Percentiles rank a stretch among this genome's conserved stretches.
These are phyloP conservation scores for Cheumatopsyche charites DNA, from an alignment of 1,140 invertebrate species.

Conservation along the genomic window DNA sequence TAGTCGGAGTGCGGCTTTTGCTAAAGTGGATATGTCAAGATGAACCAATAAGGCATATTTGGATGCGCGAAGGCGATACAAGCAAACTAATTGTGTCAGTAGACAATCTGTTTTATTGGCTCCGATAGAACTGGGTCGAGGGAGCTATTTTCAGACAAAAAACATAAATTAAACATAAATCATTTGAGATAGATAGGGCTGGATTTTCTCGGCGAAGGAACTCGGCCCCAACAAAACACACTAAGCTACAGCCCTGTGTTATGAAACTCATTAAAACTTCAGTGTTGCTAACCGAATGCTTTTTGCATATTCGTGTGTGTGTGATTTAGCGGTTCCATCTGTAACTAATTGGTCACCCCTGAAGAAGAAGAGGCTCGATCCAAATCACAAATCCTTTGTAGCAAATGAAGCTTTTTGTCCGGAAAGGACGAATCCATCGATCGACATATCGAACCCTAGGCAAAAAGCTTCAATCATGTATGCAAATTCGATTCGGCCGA, in stretches of 20 bases:
- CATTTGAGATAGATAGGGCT: neutral
- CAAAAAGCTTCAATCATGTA: too few species aligned
- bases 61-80: slow-evolving; percentile 18
- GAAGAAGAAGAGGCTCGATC: too few species aligned
- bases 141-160: slow-evolving; percentile 52
- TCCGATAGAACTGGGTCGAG: slow-evolving; percentile 46
- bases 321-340: too few species aligned
- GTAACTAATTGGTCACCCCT: too few species aligned
- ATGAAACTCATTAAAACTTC: slow-evolving; percentile 23
- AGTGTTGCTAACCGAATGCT: slow-evolving; percentile 51
- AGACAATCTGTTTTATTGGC: slow-evolving; percentile 44
- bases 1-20: too few species aligned
- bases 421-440: too few species aligned
- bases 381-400: too few species aligned
- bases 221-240: too few species aligned
- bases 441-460: too few species aligned
- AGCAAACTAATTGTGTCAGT: slow-evolving; percentile 34
- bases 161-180: slow-evolving; percentile 34
- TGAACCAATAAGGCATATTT: slow-evolving; percentile 10
- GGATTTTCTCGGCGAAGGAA: neutral
- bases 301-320: slow-evolving; percentile 23
- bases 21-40: too few species aligned
- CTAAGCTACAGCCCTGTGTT: neutral
- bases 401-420: too few species aligned
- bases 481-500: too few species aligned